phyloP scores from a whole-genome alignment of 2,888 invertebrate genomes.

The Rotaria socialis region DNA sequence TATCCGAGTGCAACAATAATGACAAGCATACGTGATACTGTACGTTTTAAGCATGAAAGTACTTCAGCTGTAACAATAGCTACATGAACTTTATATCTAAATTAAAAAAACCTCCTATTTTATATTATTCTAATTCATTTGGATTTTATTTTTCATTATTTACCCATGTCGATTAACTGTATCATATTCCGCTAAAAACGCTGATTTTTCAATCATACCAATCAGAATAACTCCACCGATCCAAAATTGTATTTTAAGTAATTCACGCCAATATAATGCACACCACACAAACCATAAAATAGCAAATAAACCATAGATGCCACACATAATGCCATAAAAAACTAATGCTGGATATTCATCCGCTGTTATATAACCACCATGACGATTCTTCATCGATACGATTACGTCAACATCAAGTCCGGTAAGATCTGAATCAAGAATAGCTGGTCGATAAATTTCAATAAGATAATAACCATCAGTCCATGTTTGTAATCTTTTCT shows the following conservation, averaged over 20 bases:
- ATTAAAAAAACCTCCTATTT: not conserved
- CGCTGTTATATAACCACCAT: slow-evolving; percentile 29
- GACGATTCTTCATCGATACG: not conserved
- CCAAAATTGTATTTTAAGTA: slow-evolving; percentile 89
- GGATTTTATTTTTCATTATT: slow-evolving; percentile 47
- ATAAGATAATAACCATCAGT: slow-evolving; percentile 11
- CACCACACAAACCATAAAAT: slow-evolving; percentile 40
- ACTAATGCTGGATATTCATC: slow-evolving; percentile 29
- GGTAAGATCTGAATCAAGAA: not conserved
- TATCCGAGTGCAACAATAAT: slow-evolving; percentile 89
- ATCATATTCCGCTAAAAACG: slow-evolving; percentile 82
- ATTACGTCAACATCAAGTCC: not conserved
- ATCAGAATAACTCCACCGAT: slow-evolving; percentile 83
- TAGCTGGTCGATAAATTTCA: not conserved
- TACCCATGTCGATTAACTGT: slow-evolving; percentile 69
- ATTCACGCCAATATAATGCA: slow-evolving; percentile 64
- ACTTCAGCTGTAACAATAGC: slow-evolving; percentile 81
- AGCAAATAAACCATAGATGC: slow-evolving; percentile 42
- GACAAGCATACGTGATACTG: slow-evolving; percentile 83
- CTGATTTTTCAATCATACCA: slow-evolving; percentile 71
- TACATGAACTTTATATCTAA: slow-evolving; percentile 18
- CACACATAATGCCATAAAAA: slow-evolving; percentile 46
- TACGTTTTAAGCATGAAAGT: slow-evolving; percentile 82
- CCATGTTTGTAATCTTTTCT: not conserved
- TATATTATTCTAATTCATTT: not conserved